phyloP scores from a whole-genome alignment of 2,797 vertebrate species.

The Cynodonichthys magdalenae region DNA sequence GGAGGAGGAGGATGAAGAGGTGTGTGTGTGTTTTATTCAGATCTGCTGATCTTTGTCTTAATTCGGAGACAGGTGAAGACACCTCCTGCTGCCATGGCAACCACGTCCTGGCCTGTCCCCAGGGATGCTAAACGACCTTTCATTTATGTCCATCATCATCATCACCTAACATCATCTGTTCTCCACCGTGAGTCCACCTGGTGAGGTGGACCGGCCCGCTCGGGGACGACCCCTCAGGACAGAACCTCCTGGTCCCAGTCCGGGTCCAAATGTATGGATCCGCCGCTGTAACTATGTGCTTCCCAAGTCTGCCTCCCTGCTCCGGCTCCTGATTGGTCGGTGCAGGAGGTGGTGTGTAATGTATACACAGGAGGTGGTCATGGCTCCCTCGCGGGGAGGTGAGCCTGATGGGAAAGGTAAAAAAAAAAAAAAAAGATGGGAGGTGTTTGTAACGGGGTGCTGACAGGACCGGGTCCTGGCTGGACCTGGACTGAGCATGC shows the following conservation, averaged over 20 bases:
- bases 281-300: slow-evolving; percentile 77
- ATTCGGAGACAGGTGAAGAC: slow-evolving; percentile 21
- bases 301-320: slow-evolving; percentile 74
- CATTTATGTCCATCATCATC: slow-evolving; percentile 14
- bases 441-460: too few species aligned
- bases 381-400: slow-evolving; percentile 41
- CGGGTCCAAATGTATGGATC: slow-evolving; percentile 64
- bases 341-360: slow-evolving; percentile 70
- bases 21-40: slow-evolving; percentile 27
- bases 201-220: not conserved
- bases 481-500: slow-evolving; percentile 9
- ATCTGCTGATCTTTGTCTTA: slow-evolving; percentile 35
- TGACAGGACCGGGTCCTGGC: not conserved
- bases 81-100: slow-evolving; percentile 42
- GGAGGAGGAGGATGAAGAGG: slow-evolving; percentile 26
- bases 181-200: slow-evolving; percentile 21
- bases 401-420: slow-evolving; percentile 49
- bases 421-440: too few species aligned
- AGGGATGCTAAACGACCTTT: slow-evolving; percentile 55
- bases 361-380: slow-evolving; percentile 67
- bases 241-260: not conserved
- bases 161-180: not conserved
- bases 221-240: slow-evolving; percentile 59
- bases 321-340: slow-evolving; percentile 72
- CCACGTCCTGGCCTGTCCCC: slow-evolving; percentile 33